phyloP scores from a whole-genome alignment of 1,140 invertebrate species.

The Panonychus citri region DNA sequence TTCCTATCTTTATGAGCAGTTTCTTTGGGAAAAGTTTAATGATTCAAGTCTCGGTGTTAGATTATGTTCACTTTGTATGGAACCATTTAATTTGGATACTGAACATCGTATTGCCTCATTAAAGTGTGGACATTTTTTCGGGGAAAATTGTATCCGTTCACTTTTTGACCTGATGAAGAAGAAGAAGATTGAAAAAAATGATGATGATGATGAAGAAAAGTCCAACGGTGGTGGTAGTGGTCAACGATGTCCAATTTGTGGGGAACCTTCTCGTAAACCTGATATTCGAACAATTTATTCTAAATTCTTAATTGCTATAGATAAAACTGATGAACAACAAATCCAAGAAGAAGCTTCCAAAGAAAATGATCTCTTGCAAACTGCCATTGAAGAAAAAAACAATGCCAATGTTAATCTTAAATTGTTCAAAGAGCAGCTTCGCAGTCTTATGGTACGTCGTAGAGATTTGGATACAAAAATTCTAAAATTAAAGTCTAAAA shows the following conservation, averaged over 20 bases:
- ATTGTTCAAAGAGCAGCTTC: too few species aligned
- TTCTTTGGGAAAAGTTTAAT: too few species aligned
- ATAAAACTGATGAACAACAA: slow-evolving; percentile 37
- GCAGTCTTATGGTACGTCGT: too few species aligned
- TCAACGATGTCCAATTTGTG: slow-evolving; percentile 85
- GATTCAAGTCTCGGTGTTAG: too few species aligned
- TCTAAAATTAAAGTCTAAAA: too few species aligned
- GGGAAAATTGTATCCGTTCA: slow-evolving; percentile 48
- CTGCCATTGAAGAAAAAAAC: background rate
- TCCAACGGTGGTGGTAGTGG: too few species aligned
- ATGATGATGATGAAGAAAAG: too few species aligned
- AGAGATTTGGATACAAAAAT: too few species aligned
- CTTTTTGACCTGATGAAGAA: slow-evolving; percentile 40
- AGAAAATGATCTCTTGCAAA: slow-evolving; percentile 22
- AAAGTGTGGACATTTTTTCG: slow-evolving; percentile 76
- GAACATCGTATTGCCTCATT: slow-evolving; percentile 53
- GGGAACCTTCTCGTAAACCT: slow-evolving; percentile 39
- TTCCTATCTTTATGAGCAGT: background rate
- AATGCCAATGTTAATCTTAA: too few species aligned
- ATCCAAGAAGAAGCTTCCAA: slow-evolving; percentile 28
- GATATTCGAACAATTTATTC: slow-evolving; percentile 53
- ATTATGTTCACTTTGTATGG: too few species aligned
- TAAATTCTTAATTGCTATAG: slow-evolving; percentile 31
- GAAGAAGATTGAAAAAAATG: too few species aligned
- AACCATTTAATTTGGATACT: slow-evolving; percentile 18